Conservation (phyloP, 2,113 vertebrate species). For the Neogobius melanostomus region DNA sequence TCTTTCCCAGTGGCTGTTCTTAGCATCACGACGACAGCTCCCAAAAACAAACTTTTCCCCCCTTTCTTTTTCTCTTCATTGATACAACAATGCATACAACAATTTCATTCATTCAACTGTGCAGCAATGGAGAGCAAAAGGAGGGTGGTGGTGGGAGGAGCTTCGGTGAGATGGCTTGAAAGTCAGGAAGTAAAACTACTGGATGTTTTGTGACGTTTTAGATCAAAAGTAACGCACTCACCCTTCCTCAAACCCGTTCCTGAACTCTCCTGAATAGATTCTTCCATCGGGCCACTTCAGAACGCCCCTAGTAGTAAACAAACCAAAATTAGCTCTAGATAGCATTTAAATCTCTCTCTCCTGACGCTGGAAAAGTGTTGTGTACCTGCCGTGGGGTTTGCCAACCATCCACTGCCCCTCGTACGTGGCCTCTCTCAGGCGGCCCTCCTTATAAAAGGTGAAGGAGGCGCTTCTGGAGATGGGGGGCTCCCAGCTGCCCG, state of each 20-base stretch:
- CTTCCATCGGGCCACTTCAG: constrained; percentile 94
- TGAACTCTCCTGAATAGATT: constrained; percentile 90
- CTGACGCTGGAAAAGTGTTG: not conserved
- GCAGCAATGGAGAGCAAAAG: no score
- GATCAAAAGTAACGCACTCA: constrained; percentile 50
- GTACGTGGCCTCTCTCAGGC: constrained; percentile 89
- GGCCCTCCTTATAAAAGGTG: constrained; percentile 93
- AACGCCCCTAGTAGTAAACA: constrained; percentile 77
- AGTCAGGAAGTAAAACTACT: no score
- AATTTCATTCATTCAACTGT: no score
- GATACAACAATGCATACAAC: no score
- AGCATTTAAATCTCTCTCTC: not conserved
- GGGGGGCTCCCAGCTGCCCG: constrained; percentile 85
- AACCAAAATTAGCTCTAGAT: not conserved
- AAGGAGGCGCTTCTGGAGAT: constrained; percentile 90
- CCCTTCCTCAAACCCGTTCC: constrained; percentile 94
- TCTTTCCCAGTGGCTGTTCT: no score
- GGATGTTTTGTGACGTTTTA: not conserved
- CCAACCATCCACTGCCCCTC: constrained; percentile 90
- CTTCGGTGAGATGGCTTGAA: no score
- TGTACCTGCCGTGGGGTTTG: constrained; percentile 92
- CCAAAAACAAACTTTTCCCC: no score
- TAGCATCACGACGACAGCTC: no score
- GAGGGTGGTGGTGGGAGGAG: no score
- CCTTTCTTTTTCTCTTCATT: no score